Evolutionary conservation across 2,888 invertebrate genomes (phyloP), one percentile per base, ranked within the genome.

Genomic region (Tenodera sinensis): DNA sequence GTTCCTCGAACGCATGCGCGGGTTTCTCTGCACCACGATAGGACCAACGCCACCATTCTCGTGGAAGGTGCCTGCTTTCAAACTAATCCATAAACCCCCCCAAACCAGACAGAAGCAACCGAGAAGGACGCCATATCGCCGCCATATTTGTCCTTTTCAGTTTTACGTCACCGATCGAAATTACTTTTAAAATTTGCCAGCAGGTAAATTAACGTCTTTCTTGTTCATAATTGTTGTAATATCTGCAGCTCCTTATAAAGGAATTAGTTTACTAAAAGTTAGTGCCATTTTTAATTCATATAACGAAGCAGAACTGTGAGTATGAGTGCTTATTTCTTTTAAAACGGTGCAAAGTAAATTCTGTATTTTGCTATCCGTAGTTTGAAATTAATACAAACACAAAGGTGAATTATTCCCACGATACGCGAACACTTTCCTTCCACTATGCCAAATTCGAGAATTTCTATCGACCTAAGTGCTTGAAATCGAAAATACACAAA

Each of bases 161-260:
- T 34, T 87, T 87, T 27, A 87, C 87, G 87, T 87, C 87, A 87
- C 87, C 28, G 87, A 87, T 83, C 34, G 87, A 87, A 87, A 87
- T 87, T 83, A n/a, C 54, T 87, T 87, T 42, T 87, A 82, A 83
- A 71, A 71, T 71, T 71, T 71, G 54, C 20, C 20, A 71, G 20
- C 54, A 71, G 54, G 54, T 71, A 71, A 71, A 71, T 71, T 71
- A 25, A 20, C 54, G 54, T 8, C 20, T 71, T 3, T 71, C 54
- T 71, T 4, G 8, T 20, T 20, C 20, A 20, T 71, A 71, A 71
- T 20, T 42, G 8, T 71, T 25, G 1, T 71, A 25, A 20, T 71
- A 71, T 71, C 54, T 20, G 8, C 20, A 20, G 15, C 20, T 15
- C 3, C 30, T 71, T 71, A 71, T 71, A 20, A 71, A 15, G 25